Evolutionary conservation across 1,140 invertebrate species (phyloP).

Genomic region (Dendrolimus punctatus): DNA sequence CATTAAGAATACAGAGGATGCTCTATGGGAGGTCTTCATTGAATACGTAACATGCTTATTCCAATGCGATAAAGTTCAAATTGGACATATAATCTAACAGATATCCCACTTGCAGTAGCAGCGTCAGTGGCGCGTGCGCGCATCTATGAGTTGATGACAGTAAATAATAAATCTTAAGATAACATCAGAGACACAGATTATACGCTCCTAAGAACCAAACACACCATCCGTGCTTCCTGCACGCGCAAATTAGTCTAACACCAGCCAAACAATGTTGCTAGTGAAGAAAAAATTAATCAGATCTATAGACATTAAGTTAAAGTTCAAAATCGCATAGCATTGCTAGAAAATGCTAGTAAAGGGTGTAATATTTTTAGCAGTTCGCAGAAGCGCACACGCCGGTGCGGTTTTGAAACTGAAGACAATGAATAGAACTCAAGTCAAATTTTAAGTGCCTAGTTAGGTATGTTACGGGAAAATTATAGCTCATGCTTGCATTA

Average conservation of each 20-base stretch:
- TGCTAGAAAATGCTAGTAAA: conserved; percentile 10
- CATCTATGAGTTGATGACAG: conserved; percentile 64
- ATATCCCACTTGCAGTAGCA: conserved; percentile 40
- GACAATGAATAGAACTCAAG: conserved; percentile 49
- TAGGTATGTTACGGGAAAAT: conserved; percentile 12
- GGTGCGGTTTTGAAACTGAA: conserved; percentile 34
- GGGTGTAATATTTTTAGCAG: conserved; percentile 55
- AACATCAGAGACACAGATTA: conserved; percentile 68
- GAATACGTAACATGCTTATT: background rate
- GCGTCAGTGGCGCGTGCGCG: conserved; percentile 60
- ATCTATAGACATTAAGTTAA: conserved; percentile 24
- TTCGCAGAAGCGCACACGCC: conserved; percentile 48
- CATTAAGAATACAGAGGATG: no score
- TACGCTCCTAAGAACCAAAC: conserved; percentile 58
- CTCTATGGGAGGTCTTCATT: conserved; percentile 41
- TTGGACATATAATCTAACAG: conserved; percentile 19
- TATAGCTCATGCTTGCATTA: no score
- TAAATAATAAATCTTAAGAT: conserved; percentile 66
- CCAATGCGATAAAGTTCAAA: conserved; percentile 17
- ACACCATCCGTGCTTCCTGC: conserved; percentile 67
- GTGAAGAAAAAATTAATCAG: conserved; percentile 20
- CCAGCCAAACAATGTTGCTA: conserved; percentile 42
- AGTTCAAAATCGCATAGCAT: conserved; percentile 23
- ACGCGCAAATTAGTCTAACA: conserved; percentile 60
- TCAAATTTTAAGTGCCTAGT: conserved; percentile 44